Conservation (phyloP, 2,797 vertebrate genomes). For the Adelosebastes latens region DNA sequence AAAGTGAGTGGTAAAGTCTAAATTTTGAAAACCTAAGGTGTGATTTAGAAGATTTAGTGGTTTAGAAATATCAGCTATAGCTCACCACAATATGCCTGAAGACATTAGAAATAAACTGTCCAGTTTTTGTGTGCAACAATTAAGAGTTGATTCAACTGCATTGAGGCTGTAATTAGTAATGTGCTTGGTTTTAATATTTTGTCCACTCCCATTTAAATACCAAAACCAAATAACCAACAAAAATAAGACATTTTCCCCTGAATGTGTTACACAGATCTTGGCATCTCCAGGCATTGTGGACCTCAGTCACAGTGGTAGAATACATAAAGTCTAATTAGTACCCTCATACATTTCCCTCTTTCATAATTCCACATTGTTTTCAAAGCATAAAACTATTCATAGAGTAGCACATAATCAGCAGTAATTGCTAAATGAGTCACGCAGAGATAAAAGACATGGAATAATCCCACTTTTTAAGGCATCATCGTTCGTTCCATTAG, state of each 20-base stretch:
- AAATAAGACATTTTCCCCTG: not conserved
- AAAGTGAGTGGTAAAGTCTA: not conserved
- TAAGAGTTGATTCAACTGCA: no score
- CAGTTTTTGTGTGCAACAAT: not conserved
- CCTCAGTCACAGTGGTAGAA: not conserved
- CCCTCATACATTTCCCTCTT: not conserved
- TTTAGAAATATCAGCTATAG: not conserved
- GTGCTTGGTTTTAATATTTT: no score
- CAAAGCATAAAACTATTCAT: constrained; percentile 16
- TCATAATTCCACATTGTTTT: constrained; percentile 10
- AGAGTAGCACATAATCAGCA: constrained; percentile 28
- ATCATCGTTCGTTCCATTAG: constrained; percentile 43
- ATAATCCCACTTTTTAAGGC: constrained; percentile 50
- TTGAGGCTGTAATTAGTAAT: no score
- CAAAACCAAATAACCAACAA: not conserved
- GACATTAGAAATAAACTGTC: not conserved
- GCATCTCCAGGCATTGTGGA: not conserved
- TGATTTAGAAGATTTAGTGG: not conserved
- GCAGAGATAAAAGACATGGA: constrained; percentile 38
- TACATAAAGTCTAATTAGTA: constrained; percentile 1
- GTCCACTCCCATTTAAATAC: not conserved
- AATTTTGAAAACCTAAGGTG: not conserved
- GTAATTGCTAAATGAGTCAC: constrained; percentile 49
- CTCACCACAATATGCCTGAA: not conserved
- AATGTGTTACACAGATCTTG: not conserved